phyloP scores from a whole-genome alignment of 2,113 vertebrate species.

The Caloenas nicobarica region DNA sequence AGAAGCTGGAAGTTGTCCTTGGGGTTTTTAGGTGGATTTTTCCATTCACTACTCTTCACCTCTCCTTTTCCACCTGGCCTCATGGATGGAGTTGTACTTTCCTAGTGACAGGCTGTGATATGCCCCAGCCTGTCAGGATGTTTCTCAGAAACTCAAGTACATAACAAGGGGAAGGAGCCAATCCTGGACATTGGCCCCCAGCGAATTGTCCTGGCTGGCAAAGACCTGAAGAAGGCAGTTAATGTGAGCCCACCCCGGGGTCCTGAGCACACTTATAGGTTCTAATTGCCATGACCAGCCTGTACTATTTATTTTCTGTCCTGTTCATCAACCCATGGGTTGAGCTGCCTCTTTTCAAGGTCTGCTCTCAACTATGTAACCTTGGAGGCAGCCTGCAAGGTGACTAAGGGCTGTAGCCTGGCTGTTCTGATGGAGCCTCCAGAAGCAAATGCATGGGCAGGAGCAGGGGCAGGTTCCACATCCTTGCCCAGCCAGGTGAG shows the following conservation, averaged over 20 bases:
- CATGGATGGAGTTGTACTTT: background rate
- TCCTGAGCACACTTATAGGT: background rate
- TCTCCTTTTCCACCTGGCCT: background rate
- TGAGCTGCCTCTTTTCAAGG: background rate
- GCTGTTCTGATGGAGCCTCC: background rate
- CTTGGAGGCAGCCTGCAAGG: rapidly evolving
- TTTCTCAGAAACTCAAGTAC: background rate
- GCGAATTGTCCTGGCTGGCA: background rate
- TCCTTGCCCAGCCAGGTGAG: background rate
- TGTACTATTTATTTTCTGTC: background rate
- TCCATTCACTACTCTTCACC: background rate
- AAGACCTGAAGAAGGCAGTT: background rate
- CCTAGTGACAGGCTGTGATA: background rate
- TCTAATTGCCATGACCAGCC: background rate
- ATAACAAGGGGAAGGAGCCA: background rate
- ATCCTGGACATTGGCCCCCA: background rate
- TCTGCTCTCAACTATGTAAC: background rate
- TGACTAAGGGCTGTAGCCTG: background rate
- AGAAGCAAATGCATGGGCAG: background rate
- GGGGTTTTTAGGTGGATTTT: background rate
- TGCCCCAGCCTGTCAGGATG: too few species aligned
- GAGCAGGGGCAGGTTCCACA: background rate
- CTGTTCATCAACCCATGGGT: background rate
- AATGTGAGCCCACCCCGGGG: background rate
- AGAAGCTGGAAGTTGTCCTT: background rate